A percentile compares a stretch with the other conserved stretches of the same genome.
Conservation (phyloP, 2,888 invertebrate genomes). For the Volucella bombylans region DNA sequence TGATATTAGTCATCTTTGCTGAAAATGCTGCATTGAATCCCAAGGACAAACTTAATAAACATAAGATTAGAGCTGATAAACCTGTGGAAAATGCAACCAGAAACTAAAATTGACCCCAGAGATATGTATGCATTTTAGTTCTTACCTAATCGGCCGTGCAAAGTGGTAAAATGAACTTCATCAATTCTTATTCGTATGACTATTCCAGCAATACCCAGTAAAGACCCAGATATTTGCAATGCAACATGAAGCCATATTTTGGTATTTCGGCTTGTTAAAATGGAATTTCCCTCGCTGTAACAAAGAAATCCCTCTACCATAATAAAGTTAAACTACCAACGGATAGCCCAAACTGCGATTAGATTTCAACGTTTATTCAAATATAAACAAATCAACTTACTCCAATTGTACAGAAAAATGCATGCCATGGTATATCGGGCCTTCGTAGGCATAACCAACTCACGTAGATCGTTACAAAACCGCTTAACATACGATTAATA, state of each 20-base stretch:
- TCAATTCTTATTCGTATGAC: conserved; percentile 74
- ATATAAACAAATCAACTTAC: conserved; percentile 64
- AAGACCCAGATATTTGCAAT: conserved; percentile 74
- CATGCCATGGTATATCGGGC: conserved; percentile 75
- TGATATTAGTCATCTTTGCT: conserved; percentile 59
- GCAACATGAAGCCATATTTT: conserved; percentile 75
- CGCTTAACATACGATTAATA: conserved; percentile 75
- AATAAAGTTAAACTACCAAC: conserved; percentile 75
- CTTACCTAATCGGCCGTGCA: conserved; percentile 75
- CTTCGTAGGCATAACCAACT: conserved; percentile 75
- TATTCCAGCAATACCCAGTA: conserved; percentile 75
- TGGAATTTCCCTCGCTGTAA: conserved; percentile 75
- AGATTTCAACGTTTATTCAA: background rate
- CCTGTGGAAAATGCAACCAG: conserved; percentile 64
- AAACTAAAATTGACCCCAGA: background rate
- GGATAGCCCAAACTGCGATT: background rate
- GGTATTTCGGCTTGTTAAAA: conserved; percentile 70
- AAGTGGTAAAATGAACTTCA: conserved; percentile 74
- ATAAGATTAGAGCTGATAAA: conserved; percentile 72
- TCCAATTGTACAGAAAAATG: conserved; percentile 76
- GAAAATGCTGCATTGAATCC: conserved; percentile 75
- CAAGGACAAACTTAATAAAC: conserved; percentile 71
- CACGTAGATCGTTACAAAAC: conserved; percentile 76
- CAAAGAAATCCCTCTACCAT: conserved; percentile 77
- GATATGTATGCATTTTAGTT: background rate